Base-by-base conservation (phyloP, 2,797 vertebrate genomes). In the Helicolenus hilgendorfi region DNA sequence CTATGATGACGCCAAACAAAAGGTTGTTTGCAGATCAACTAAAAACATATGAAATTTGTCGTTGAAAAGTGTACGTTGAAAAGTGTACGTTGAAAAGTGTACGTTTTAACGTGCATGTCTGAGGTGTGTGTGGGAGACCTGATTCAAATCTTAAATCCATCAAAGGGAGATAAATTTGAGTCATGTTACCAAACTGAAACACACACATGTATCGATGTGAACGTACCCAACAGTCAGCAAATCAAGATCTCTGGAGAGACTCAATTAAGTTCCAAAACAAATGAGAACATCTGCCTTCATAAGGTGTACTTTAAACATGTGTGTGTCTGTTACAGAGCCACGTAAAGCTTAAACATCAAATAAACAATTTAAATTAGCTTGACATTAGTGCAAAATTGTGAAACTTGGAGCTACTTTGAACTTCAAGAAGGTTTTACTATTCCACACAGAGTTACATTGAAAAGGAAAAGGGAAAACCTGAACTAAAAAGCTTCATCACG, bases 111-210 rank as follows among this genome's bases (percentile, higher is more conserved):
- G 14, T 71, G 45, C 33, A 63, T 55, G 53, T 24, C 72, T 27
- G 63, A 71, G 69, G n/a, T 55, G 49, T 31, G 70, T 78, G 88
- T 92, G 56, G 87, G 86, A 87, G 80, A 68, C 72, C 81, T 91
- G 92, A 94, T 92, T 94, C 90, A 95, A 81, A 93, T 82, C 84
- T 82, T 64, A 81, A 85, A 87, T 62, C 14, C 78, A 91, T 95
- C 90, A 93, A 94, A 94, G 87, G 59, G 1, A 86, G 29, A 55
- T 56, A 77, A 59, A 79, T 73, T 33, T 94, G 84, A 95, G 84
- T 95, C 93, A 93, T 85, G 53, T 75, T 69, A 62, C 77, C 67
- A 83, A 89, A 87, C 70, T 75, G 86, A 91, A 91, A 87, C 75
- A 85, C 83, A 86, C 84, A 85, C 83, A 84, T 64, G 83, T 55